phyloP scores from a whole-genome alignment of 2,113 vertebrate genomes.

The Centropus bengalensis region DNA sequence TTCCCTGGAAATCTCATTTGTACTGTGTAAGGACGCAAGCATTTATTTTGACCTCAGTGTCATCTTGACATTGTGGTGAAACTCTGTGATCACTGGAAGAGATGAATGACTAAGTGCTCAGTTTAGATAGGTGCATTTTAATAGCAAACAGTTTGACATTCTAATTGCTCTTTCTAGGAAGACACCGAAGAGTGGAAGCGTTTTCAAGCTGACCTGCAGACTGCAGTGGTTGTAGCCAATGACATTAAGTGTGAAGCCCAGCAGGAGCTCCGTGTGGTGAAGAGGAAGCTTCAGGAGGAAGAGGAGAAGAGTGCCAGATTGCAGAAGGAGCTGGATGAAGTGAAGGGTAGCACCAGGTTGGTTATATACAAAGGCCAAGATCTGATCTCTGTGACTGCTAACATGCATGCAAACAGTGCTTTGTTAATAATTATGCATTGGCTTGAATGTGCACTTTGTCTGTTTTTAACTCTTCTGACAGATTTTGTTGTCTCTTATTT shows the following conservation, averaged over 20 bases:
- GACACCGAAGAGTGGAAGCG: constrained; percentile 93
- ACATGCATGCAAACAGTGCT: constrained; percentile 17
- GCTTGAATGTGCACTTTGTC: constrained; percentile 4
- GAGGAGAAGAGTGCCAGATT: constrained; percentile 87
- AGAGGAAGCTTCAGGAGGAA: constrained; percentile 90
- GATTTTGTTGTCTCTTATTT: constrained; percentile 12
- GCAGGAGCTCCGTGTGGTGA: constrained; percentile 90
- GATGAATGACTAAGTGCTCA: neutral
- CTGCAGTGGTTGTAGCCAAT: constrained; percentile 95
- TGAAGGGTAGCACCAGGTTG: constrained; percentile 86
- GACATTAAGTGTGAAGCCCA: constrained; percentile 98
- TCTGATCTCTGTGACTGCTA: neutral
- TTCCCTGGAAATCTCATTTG: neutral
- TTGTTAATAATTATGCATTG: constrained; percentile 42
- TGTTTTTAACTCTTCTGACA: neutral
- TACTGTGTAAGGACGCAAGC: neutral
- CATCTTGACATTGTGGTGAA: neutral
- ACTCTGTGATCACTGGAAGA: neutral
- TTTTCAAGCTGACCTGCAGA: constrained; percentile 98
- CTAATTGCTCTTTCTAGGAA: constrained; percentile 76
- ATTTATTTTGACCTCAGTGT: neutral
- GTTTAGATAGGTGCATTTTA: neutral
- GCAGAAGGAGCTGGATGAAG: constrained; percentile 87
- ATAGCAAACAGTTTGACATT: neutral
- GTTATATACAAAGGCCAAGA: neutral